These are phyloP conservation scores for Cavia aperea DNA, from an alignment of 2,113 vertebrate genomes.

Conservation along the genomic window DNA sequence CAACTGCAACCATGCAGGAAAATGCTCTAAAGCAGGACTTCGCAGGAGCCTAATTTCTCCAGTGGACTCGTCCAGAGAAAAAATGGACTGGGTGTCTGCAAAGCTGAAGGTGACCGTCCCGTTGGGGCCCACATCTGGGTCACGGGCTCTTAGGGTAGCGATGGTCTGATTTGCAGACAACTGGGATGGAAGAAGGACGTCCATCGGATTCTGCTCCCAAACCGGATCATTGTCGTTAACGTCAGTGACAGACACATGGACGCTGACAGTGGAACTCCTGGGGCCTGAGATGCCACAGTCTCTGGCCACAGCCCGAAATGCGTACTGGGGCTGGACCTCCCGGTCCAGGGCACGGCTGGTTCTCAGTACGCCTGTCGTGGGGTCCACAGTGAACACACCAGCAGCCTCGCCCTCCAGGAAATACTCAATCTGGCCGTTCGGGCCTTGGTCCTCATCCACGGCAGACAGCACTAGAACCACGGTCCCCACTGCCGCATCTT, in stretches of 20 bases:
- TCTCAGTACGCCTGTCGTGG: constrained; percentile 74
- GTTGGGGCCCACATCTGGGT: constrained; percentile 83
- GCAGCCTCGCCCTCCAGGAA: constrained; percentile 79
- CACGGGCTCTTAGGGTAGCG: constrained; percentile 76
- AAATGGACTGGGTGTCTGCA: constrained; percentile 72
- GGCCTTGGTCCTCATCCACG: constrained; percentile 82
- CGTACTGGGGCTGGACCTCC: constrained; percentile 81
- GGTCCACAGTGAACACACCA: constrained; percentile 81
- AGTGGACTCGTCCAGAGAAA: constrained; percentile 77
- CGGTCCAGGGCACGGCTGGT: constrained; percentile 80
- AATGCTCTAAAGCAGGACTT: constrained; percentile 70
- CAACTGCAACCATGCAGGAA: constrained; percentile 79
- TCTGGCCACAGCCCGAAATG: constrained; percentile 79
- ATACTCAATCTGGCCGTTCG: constrained; percentile 83
- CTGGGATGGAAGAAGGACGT: constrained; percentile 74
- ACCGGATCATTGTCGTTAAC: constrained; percentile 88
- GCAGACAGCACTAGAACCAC: constrained; percentile 80
- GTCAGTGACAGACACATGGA: constrained; percentile 83
- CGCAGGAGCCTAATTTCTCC: constrained; percentile 83
- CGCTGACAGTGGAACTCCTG: constrained; percentile 76
- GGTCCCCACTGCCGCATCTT: constrained; percentile 80
- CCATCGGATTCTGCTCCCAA: constrained; percentile 81
- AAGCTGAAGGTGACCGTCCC: constrained; percentile 81
- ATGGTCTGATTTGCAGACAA: constrained; percentile 74
- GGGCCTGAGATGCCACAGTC: constrained; percentile 79